Base-by-base conservation (phyloP, 23 tunicate genomes). In the Diplosoma virens region DNA sequence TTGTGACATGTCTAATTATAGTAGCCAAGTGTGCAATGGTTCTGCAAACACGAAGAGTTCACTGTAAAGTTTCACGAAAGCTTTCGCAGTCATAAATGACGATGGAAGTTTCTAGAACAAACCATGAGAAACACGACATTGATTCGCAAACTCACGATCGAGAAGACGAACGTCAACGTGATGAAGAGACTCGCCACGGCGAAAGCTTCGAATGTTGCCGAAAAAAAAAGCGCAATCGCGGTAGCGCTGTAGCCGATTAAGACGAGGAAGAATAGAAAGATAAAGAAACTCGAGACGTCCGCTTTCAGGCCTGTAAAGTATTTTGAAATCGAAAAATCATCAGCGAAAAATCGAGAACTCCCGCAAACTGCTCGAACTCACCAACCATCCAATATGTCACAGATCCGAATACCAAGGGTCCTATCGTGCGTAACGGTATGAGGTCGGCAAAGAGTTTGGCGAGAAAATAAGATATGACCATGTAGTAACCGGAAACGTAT, bases 311-410 rank as follows among this genome's bases (percentile, higher is more conserved):
- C 92, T 86, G 67, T 0, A 60, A 72, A 35, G 23, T 25, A 7
- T n/a, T n/a, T n/a, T n/a, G n/a, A 45, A 16, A 45, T 9, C 11
- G 52, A 45, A 45, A 45, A 16, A 45, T 9, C 52, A 45, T 9
- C 52, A 16, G 11, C 52, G 11, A 45, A 45, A 45, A 11, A 11
- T 45, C 16, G 11, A 11, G 14, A 11, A 45, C 16, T 45, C 52
- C 14, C 16, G 14, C 11, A n/a, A n/a, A n/a, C n/a, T n/a, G n/a
- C n/a, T n/a, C n/a, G n/a, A n/a, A n/a, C 96, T 85, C 37, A 92
- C 97, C 97, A 63, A 92, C 97, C 97, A 92, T 92, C 97, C 97
- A 92, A 79, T 92, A 92, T 0, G 97, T 92, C 9, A 92, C 82
- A 22, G 84, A 61, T 28, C 92, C 82, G 65, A 85, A 92, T 27